phyloP scores from a whole-genome alignment of 35 echinoderm and acorn worm species.

The Apostichopus japonicus region DNA sequence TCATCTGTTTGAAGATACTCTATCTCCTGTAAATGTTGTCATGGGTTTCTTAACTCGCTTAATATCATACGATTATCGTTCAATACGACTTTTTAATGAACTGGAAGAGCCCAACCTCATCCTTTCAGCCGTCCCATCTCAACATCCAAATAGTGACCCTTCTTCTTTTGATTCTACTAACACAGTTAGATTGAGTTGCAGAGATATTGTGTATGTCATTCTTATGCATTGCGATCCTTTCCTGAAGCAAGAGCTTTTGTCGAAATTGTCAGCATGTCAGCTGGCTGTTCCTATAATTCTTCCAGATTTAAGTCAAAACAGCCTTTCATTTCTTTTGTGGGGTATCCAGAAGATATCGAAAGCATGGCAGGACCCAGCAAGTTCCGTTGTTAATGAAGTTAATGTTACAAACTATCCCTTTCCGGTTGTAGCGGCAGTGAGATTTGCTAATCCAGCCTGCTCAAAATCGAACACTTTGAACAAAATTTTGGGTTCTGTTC shows the following conservation, averaged over 20 bases:
- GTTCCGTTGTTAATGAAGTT: not conserved
- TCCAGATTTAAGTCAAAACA: not conserved
- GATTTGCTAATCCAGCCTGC: not conserved
- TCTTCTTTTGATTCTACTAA: too few species aligned
- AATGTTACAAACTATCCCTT: not conserved
- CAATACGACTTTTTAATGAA: conserved; percentile 8
- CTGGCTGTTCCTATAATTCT: conserved; percentile 30
- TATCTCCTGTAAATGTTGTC: not conserved
- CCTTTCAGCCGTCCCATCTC: too few species aligned
- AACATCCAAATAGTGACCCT: not conserved
- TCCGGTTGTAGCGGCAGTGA: not conserved
- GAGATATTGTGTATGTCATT: conserved; percentile 3
- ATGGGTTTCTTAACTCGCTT: conserved; percentile 6
- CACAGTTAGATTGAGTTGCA: not conserved
- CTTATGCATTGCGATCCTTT: conserved; percentile 14
- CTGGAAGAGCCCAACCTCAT: not conserved
- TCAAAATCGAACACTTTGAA: conserved; percentile 30
- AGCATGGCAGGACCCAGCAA: not conserved
- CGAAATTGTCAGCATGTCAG: conserved; percentile 33
- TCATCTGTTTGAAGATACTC: not conserved
- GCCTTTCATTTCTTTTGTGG: not conserved
- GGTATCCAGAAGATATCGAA: not conserved
- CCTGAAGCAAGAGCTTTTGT: not conserved
- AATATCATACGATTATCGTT: conserved; percentile 26
- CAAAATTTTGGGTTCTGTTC: conserved; percentile 30